Conservation (phyloP, 1,140 invertebrate species). For the Leptinotarsa defecta region DNA sequence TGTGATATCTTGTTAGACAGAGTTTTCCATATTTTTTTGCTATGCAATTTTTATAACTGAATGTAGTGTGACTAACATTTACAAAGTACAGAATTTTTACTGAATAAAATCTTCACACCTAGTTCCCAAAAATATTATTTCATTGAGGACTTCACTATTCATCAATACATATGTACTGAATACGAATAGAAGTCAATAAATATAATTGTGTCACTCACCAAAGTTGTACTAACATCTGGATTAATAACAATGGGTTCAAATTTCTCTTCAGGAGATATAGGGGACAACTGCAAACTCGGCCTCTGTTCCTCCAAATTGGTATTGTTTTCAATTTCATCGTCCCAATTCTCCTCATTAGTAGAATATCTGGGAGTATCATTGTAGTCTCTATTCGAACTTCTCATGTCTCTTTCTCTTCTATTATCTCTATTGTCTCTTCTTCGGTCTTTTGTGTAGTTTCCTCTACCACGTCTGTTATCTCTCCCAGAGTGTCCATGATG, state of each 20-base stretch:
- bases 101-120: too few relatives aligned
- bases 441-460: slow-evolving; percentile 13
- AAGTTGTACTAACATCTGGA: not conserved
- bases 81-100: too few relatives aligned
- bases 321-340: not conserved
- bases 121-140: too few relatives aligned
- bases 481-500: slow-evolving; percentile 20
- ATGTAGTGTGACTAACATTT: too few relatives aligned
- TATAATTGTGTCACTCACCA: not conserved
- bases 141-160: too few relatives aligned
- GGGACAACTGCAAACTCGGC: not conserved
- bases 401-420: slow-evolving; percentile 11
- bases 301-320: not conserved
- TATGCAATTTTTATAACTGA: too few relatives aligned
- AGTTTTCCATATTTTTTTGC: too few relatives aligned
- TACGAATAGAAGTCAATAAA: too few relatives aligned
- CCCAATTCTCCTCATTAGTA: slow-evolving; percentile 7
- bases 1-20: too few relatives aligned
- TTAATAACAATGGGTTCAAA: not conserved
- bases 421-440: slow-evolving; percentile 20
- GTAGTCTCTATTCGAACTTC: not conserved
- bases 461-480: slow-evolving; percentile 16
- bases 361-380: not conserved
- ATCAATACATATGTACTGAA: too few relatives aligned
- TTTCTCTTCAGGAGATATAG: not conserved